Evolutionary conservation across 1,140 invertebrate species (phyloP).

Genomic region (Phocides pigmalion): DNA sequence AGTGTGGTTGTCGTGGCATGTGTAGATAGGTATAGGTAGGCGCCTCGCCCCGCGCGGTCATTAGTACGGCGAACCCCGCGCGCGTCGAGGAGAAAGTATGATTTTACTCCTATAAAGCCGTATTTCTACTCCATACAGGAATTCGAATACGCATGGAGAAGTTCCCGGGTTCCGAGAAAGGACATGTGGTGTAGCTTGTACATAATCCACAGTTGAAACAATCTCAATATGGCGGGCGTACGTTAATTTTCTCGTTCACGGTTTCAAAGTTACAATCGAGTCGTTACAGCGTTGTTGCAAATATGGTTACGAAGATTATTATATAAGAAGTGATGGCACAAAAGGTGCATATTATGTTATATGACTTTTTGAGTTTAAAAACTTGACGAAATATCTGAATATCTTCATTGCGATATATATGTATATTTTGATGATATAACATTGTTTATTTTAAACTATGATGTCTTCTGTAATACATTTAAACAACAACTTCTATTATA

Average conservation of each 20-base stretch:
- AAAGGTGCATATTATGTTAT: background rate
- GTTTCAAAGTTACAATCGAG: conserved; percentile 38
- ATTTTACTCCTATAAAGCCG: conserved; percentile 83
- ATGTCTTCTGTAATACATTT: no score
- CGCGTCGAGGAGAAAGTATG: conserved; percentile 78
- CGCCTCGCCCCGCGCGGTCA: conserved; percentile 78
- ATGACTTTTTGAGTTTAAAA: conserved; percentile 5
- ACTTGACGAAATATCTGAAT: background rate
- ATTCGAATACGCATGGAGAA: conserved; percentile 79
- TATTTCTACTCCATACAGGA: conserved; percentile 83
- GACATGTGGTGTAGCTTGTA: conserved; percentile 76
- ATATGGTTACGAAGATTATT: conserved; percentile 34
- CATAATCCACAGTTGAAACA: conserved; percentile 77
- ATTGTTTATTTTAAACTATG: no score
- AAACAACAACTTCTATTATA: no score
- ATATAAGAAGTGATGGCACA: conserved; percentile 14
- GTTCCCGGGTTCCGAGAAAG: conserved; percentile 72
- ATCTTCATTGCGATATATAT: background rate
- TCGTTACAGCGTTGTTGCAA: conserved; percentile 27
- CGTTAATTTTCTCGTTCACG: conserved; percentile 65
- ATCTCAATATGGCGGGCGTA: conserved; percentile 71
- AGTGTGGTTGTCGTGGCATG: conserved; percentile 76
- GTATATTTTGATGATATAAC: background rate
- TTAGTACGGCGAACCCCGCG: conserved; percentile 70
- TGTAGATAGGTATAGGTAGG: conserved; percentile 68